Percentiles rank a stretch among this genome's conserved stretches.
phyloP scores from a whole-genome alignment of 2,797 vertebrate genomes.

The Anableps anableps region DNA sequence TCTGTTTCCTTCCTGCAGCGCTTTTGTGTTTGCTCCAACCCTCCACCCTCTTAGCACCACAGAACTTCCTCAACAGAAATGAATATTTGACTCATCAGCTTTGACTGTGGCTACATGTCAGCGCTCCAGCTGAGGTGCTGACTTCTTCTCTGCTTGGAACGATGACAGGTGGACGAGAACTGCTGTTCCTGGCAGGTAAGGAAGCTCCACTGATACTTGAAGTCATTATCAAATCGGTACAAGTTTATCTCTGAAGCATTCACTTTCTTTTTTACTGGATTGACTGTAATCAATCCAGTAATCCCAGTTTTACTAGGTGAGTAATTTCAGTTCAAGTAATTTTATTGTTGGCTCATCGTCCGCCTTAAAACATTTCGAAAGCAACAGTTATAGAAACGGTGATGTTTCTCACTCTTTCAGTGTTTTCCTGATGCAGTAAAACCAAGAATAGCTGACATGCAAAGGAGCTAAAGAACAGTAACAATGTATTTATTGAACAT shows the following conservation, averaged over 20 bases:
- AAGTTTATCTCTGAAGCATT: background rate
- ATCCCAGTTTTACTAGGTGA: background rate
- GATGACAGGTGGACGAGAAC: conserved; percentile 25
- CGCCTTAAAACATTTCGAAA: background rate
- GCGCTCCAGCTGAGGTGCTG: background rate
- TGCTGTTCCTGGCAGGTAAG: conserved; percentile 61
- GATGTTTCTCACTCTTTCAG: background rate
- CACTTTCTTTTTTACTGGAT: background rate
- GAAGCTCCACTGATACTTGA: background rate
- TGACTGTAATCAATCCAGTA: no score
- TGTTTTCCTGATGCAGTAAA: background rate
- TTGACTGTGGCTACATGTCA: background rate
- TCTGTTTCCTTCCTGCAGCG: background rate
- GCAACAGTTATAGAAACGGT: background rate
- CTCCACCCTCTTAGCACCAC: background rate
- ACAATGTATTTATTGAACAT: background rate
- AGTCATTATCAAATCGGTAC: background rate
- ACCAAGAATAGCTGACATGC: background rate
- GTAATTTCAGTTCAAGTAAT: background rate
- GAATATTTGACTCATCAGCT: background rate
- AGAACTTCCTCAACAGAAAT: conserved; percentile 25
- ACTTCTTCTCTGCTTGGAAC: background rate
- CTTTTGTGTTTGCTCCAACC: no score
- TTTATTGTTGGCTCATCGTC: background rate
- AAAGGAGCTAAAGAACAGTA: background rate